Percentiles rank a stretch among this genome's conserved stretches.
These are phyloP conservation scores for Serinus canaria DNA, from an alignment of 2,113 vertebrate species.

Conservation along the genomic window DNA sequence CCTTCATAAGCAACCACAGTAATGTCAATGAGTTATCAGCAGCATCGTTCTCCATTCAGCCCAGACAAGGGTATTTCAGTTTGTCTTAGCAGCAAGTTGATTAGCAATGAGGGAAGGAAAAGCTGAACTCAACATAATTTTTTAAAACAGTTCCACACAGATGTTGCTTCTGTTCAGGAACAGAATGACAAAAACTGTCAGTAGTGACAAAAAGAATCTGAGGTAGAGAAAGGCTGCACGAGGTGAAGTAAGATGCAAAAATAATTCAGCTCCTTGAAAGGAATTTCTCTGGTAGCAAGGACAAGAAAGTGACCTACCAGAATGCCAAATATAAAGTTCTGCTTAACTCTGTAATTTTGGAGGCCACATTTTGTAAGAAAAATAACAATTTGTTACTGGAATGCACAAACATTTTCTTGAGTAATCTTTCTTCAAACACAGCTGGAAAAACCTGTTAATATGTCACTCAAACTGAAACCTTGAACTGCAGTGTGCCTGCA, in stretches of 20 bases:
- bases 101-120: background rate
- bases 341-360: background rate
- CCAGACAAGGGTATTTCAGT: background rate
- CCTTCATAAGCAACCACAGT: background rate
- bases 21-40: background rate
- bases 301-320: background rate
- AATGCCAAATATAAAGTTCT: background rate
- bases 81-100: background rate
- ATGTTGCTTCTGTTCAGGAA: background rate
- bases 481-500: constrained; percentile 8
- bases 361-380: background rate
- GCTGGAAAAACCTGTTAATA: constrained; percentile 59
- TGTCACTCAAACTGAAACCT: constrained; percentile 43
- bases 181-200: background rate
- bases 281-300: background rate
- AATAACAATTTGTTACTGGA: background rate
- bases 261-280: background rate
- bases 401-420: constrained; percentile 54
- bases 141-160: background rate
- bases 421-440: constrained; percentile 65
- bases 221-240: background rate
- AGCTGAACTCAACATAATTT: background rate
- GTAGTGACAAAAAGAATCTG: background rate
- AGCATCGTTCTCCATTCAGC: background rate
- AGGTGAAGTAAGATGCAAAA: background rate